Evolutionary conservation across 2,797 vertebrate genomes (phyloP).

Genomic region (Micromesistius poutassou): DNA sequence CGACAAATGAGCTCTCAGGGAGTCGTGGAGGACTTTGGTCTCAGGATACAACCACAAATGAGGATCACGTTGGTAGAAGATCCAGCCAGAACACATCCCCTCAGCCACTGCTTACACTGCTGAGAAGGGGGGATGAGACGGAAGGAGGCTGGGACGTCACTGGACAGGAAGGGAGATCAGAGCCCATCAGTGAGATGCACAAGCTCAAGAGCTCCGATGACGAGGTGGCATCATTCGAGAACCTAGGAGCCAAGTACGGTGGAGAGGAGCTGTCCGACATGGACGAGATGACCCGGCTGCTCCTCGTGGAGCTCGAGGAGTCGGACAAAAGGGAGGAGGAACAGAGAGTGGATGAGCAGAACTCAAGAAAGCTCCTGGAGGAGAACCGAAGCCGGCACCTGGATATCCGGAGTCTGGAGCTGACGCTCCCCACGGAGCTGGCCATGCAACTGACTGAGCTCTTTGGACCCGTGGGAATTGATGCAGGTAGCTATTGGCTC

Average conservation of each 20-base stretch:
- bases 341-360: slow-evolving; percentile 44
- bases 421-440: slow-evolving; percentile 88
- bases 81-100: slow-evolving; percentile 6
- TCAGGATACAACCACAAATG: slow-evolving; percentile 6
- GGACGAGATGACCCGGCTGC: slow-evolving; percentile 47
- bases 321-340: slow-evolving; percentile 55
- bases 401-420: slow-evolving; percentile 85
- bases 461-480: slow-evolving; percentile 94
- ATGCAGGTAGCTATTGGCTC: slow-evolving; percentile 83
- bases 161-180: slow-evolving; percentile 14
- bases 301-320: slow-evolving; percentile 60
- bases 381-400: slow-evolving; percentile 60
- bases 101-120: slow-evolving; percentile 10
- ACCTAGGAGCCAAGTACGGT: slow-evolving; percentile 28
- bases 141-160: slow-evolving; percentile 5
- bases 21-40: slow-evolving; percentile 12
- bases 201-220: slow-evolving; percentile 17
- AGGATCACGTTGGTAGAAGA: slow-evolving; percentile 16
- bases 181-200: slow-evolving; percentile 1
- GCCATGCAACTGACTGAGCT: slow-evolving; percentile 91
- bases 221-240: slow-evolving; percentile 19
- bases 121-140: slow-evolving; percentile 12
- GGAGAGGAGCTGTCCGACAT: slow-evolving; percentile 53
- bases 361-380: slow-evolving; percentile 27
- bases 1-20: neutral